phyloP scores from a whole-genome alignment of 2,797 vertebrate species.

The Garrulus glandarius region DNA sequence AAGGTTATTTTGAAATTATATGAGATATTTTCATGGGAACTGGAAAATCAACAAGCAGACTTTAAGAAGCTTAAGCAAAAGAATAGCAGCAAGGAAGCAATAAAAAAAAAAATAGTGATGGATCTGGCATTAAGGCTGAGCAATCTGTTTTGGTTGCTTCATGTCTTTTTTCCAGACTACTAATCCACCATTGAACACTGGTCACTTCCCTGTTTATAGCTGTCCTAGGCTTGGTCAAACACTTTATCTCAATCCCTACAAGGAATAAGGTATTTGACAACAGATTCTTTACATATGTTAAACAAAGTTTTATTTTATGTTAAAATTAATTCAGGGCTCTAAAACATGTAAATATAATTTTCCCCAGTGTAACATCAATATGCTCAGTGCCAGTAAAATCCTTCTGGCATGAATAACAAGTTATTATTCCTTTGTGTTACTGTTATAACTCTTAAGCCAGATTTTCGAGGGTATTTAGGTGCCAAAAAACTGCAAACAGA shows the following conservation, averaged over 20 bases:
- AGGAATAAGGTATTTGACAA: constrained; percentile 18
- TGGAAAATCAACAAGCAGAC: not conserved
- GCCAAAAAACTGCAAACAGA: constrained; percentile 5
- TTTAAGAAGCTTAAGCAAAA: constrained; percentile 1
- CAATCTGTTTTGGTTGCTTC: not conserved
- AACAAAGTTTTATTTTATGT: constrained; percentile 43
- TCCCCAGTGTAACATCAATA: constrained; percentile 25
- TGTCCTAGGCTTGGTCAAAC: not conserved
- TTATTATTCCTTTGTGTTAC: constrained; percentile 10
- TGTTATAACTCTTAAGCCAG: not conserved
- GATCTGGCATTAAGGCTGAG: not conserved
- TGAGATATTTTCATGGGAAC: not conserved
- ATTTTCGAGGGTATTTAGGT: not conserved
- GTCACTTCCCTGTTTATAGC: not conserved
- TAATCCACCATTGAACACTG: not conserved
- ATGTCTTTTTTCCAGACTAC: not conserved
- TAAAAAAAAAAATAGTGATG: not conserved
- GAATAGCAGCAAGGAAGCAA: not conserved
- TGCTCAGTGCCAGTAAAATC: constrained; percentile 26
- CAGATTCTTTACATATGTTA: constrained; percentile 33
- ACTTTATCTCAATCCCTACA: not conserved
- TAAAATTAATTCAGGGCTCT: constrained; percentile 39
- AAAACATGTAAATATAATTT: constrained; percentile 50
- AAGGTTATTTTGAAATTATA: constrained; percentile 27
- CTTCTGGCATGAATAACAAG: constrained; percentile 42